Evolutionary conservation across 2,797 vertebrate species (phyloP), one percentile per base, ranked within the genome.

Genomic region (Leucoraja ocellata): DNA sequence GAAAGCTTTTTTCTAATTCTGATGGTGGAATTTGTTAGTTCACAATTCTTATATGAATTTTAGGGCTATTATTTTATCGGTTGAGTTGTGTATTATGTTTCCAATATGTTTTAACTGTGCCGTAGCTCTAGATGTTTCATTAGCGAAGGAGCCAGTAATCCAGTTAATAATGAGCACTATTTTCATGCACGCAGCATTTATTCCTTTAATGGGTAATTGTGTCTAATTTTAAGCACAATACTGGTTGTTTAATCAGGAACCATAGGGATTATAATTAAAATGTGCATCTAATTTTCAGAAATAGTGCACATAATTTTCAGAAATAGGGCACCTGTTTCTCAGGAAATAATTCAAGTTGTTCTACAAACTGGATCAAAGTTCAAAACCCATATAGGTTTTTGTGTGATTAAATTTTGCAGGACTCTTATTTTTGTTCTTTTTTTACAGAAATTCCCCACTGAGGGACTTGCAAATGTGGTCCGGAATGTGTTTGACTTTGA

Each of bases 401-500:
- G 1, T 68, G 9, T 10, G 65, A 68, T 68, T 1, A 68, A 68
- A 10, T 68, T 68, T 68, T 10, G 21, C 18, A 79, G 46, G 23
- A 28, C 93, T 86, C 68, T 46, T 76, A 80, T 93, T 36, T 5
- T 83, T 0, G 93, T 93, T 94, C 94, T 94, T 14, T 94, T 94
- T 93, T 73, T 94, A 93, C 96, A 99, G 99, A 98, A 97, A 97
- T 99, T 99, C 96, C 99, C 99, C 2, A 94, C 95, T 0, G 99
- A 99, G 95, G 99, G 99, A 93, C 96, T 99, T 83, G 97, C 98
- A 93, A 98, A 95, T 65, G 98, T 99, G 94, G 98, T 99, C 95
- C 97, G 97, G 80, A 99, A 99, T 0, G 98, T 99, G 36, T 99
- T 99, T 93, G 99, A 99, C 96, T 99, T 99, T 54, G 99, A 99